Evolutionary conservation across 1,140 invertebrate genomes (phyloP).

Genomic region (Glomeris maerens): DNA sequence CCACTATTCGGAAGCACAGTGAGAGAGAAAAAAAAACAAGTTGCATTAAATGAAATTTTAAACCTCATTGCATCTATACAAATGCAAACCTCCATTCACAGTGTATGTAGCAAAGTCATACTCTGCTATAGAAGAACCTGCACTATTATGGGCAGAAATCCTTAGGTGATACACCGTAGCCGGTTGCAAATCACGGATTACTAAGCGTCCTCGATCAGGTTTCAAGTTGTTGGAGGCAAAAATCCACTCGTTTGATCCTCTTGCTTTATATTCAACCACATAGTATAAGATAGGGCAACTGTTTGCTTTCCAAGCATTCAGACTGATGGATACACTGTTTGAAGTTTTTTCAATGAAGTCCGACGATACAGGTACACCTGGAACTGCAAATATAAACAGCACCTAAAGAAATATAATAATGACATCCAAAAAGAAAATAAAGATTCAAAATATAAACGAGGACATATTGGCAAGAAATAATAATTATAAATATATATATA

Average conservation of each 20-base stretch:
- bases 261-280: constrained; percentile 28
- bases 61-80: too few species aligned
- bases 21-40: too few species aligned
- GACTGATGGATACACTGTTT: constrained; percentile 29
- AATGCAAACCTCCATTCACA: constrained; percentile 39
- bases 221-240: constrained; percentile 21
- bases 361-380: constrained; percentile 17
- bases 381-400: constrained; percentile 19
- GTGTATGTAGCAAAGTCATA: constrained; percentile 58
- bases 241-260: constrained; percentile 22
- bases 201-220: constrained; percentile 12
- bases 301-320: constrained; percentile 28
- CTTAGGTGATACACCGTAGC: constrained; percentile 72
- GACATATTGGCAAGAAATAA: not conserved
- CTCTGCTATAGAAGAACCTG: constrained; percentile 69
- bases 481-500: not conserved
- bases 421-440: not conserved
- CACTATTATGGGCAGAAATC: constrained; percentile 81
- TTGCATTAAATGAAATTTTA: too few species aligned
- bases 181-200: constrained; percentile 49
- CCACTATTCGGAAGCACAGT: too few species aligned
- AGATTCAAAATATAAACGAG: not conserved
- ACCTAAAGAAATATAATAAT: too few species aligned
- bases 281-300: constrained; percentile 31
- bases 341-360: constrained; percentile 23